phyloP scores from a whole-genome alignment of 2,888 invertebrate genomes.

The Vesta saturnalis region DNA sequence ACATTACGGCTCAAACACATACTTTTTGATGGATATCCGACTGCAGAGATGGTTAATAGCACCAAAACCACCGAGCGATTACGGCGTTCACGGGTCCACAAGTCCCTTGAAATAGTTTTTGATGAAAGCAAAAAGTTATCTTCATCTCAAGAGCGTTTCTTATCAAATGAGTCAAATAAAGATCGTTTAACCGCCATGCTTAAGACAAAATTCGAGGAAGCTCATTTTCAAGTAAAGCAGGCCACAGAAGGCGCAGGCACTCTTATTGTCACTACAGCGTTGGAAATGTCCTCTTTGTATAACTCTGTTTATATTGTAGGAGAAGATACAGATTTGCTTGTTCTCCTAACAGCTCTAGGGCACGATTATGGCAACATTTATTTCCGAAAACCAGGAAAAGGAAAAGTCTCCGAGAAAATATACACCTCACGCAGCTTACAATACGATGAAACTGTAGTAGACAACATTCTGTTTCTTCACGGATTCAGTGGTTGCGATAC shows the following conservation, averaged over 20 bases:
- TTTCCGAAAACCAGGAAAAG: not conserved
- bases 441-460: not conserved
- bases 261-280: not conserved
- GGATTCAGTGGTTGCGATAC: not conserved
- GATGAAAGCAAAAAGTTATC: not conserved
- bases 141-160: not conserved
- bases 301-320: conserved; percentile 1
- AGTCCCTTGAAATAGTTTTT: not conserved
- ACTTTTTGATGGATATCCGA: conserved; percentile 2
- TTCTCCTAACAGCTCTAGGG: not conserved
- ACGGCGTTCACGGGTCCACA: not conserved
- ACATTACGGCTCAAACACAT: conserved; percentile 3
- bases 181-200: not conserved
- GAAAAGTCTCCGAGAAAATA: not conserved
- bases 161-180: not conserved
- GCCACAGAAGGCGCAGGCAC: not conserved
- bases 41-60: conserved; percentile 5
- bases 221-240: not conserved
- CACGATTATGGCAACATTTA: conserved; percentile 1
- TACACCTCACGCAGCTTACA: not conserved
- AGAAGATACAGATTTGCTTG: not conserved
- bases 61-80: not conserved
- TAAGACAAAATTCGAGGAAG: not conserved
- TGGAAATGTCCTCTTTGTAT: not conserved
- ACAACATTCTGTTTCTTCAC: conserved; percentile 3